These are phyloP conservation scores for Drosophila paramelanica DNA, from an alignment of 2,888 invertebrate species.

Conservation along the genomic window DNA sequence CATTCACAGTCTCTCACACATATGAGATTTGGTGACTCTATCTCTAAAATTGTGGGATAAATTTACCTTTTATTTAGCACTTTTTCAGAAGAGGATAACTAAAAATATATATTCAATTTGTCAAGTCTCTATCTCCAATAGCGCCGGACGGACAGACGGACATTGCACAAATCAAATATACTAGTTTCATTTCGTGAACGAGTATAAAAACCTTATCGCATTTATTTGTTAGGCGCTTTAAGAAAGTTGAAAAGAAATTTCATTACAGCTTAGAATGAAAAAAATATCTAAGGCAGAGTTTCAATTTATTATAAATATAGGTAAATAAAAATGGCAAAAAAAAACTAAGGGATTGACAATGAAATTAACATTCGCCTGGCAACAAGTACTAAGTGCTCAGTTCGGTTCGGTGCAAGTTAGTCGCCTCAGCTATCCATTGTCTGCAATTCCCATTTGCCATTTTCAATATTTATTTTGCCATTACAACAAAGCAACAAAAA, in stretches of 20 bases:
- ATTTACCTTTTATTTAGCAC: too few relatives aligned
- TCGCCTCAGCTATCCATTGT: slow-evolving; percentile 53
- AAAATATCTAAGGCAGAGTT: too few relatives aligned
- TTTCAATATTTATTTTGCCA: slow-evolving; percentile 76
- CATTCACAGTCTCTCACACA: too few relatives aligned
- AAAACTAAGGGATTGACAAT: slow-evolving; percentile 22
- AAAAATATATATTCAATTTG: too few relatives aligned
- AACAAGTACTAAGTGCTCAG: slow-evolving; percentile 6
- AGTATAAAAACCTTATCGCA: background rate
- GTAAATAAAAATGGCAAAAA: background rate
- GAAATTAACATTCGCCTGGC: slow-evolving; percentile 27
- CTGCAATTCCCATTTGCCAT: slow-evolving; percentile 76
- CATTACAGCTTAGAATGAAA: background rate
- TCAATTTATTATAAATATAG: background rate
- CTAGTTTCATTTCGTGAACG: too few relatives aligned
- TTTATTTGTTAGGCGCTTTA: background rate
- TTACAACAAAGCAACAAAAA: slow-evolving; percentile 34
- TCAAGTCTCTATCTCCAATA: too few relatives aligned
- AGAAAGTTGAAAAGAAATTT: background rate
- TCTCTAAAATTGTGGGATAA: too few relatives aligned
- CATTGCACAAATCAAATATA: too few relatives aligned
- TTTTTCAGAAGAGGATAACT: too few relatives aligned
- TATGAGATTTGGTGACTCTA: too few relatives aligned
- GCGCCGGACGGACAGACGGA: too few relatives aligned
- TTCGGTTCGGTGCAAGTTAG: slow-evolving; percentile 20